phyloP scores from a whole-genome alignment of 2,888 invertebrate genomes.

The Catocala sponsa region DNA sequence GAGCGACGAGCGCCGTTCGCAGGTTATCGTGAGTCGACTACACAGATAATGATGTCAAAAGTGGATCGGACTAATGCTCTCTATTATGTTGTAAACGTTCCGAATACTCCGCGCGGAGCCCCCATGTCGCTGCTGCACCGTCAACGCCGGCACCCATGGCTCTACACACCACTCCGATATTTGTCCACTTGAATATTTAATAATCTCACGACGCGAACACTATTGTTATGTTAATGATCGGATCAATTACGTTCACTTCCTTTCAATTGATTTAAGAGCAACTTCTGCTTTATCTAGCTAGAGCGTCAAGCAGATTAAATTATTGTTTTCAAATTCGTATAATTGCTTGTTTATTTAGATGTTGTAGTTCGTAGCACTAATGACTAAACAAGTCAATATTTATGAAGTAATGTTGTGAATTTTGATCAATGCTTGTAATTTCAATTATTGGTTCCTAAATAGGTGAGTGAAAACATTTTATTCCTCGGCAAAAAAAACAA shows the following conservation, averaged over 20 bases:
- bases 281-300: conserved; percentile 13
- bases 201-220: conserved; percentile 53
- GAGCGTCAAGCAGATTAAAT: background rate
- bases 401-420: background rate
- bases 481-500: conserved; percentile 12
- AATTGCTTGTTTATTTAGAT: conserved; percentile 5
- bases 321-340: background rate
- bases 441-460: background rate
- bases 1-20: conserved; percentile 78
- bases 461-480: conserved; percentile 4
- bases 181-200: conserved; percentile 55
- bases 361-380: background rate
- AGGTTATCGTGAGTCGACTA: conserved; percentile 86
- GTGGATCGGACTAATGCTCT: conserved; percentile 87
- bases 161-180: conserved; percentile 44
- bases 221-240: conserved; percentile 65
- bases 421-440: background rate
- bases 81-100: conserved; percentile 84
- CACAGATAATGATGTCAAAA: conserved; percentile 88
- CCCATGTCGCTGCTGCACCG: conserved; percentile 61
- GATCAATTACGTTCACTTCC: conserved; percentile 65
- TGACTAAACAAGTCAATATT: background rate
- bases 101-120: conserved; percentile 63
- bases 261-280: conserved; percentile 50
- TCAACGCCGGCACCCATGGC: conserved; percentile 57